Conservation (phyloP, 2,888 invertebrate genomes). For the Eueremaeus valkanovi region DNA sequence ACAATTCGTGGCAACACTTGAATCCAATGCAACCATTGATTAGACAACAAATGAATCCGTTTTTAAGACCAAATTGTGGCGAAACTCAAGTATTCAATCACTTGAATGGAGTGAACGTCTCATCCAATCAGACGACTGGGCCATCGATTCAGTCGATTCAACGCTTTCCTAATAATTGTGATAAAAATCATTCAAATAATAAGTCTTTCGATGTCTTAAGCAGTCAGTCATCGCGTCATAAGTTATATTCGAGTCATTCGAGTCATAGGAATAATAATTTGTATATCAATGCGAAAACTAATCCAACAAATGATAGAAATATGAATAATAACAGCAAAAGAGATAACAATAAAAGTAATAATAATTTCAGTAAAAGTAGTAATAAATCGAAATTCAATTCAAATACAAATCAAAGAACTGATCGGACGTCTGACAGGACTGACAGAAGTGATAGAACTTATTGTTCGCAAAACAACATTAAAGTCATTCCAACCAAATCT, state of each 20-base stretch:
- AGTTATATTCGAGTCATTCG: constrained; percentile 20
- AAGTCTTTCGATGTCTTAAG: background rate
- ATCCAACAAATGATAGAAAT: constrained; percentile 16
- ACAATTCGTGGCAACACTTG: background rate
- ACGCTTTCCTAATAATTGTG: background rate
- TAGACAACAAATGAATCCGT: background rate
- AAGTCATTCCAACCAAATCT: background rate
- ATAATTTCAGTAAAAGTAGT: background rate
- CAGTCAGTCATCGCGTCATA: background rate
- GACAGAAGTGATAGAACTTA: background rate
- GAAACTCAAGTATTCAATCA: background rate
- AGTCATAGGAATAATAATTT: constrained; percentile 9
- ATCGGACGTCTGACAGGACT: too few species aligned
- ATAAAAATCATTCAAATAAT: constrained; percentile 8
- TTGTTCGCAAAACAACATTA: background rate
- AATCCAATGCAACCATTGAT: background rate
- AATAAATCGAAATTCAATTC: background rate
- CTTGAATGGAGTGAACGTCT: background rate
- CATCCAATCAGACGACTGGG: background rate
- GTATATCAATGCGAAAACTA: constrained; percentile 5
- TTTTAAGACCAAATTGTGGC: background rate
- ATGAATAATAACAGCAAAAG: background rate
- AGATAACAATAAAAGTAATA: background rate
- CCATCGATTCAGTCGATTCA: background rate
- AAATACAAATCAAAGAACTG: background rate